Base-by-base conservation (phyloP, 2,113 vertebrate species). In the Coturnix japonica region DNA sequence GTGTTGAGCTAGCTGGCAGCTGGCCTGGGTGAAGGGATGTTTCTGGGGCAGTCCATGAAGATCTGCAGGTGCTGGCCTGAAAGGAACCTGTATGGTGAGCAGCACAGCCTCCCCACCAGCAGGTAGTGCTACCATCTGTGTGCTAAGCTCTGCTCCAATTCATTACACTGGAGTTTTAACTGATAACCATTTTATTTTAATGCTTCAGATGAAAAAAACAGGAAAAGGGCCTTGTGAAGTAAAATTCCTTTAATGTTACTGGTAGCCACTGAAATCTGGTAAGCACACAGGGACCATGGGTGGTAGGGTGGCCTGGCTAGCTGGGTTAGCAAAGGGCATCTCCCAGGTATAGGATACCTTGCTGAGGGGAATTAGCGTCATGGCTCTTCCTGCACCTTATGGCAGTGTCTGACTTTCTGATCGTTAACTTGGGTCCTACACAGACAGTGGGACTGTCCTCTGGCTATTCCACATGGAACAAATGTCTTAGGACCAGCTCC, bases 231-330 rank as follows among this genome's bases (percentile, higher is more conserved):
- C 13, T 70, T 64, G 28, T 66, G 39, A 81, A 28, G 7, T 63
- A 44, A 57, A 77, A 70, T 71, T 37, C 12, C 33, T 46, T 70
- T 70, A 41, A 25, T 18, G 12, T 26, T 69, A 57, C 35, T 67
- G 25, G 37, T 25, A 82, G 33, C 21, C 13, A 37, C 20, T 59
- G 33, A 66, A 63, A 51, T 10, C 5, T 21, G 20, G 41, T 44
- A 64, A 31, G 39, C 53, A 69, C 76, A 35, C 16, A 33, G 31
- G 10, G 22, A 9, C 22, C 12, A 6, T 8, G 1, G 3, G 64
- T 0, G 3, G 41, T 0, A 0, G 18, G 26, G 15, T 1, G 1
- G 30, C 26, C 20, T 89, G 2, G 1, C 19, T 2, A 0, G 4
- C 0, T 0, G 17, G 1, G 4, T 8, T 14, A 71, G 79, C 25